phyloP scores from a whole-genome alignment of 2,888 invertebrate species.

The Platycheirus albimanus region DNA sequence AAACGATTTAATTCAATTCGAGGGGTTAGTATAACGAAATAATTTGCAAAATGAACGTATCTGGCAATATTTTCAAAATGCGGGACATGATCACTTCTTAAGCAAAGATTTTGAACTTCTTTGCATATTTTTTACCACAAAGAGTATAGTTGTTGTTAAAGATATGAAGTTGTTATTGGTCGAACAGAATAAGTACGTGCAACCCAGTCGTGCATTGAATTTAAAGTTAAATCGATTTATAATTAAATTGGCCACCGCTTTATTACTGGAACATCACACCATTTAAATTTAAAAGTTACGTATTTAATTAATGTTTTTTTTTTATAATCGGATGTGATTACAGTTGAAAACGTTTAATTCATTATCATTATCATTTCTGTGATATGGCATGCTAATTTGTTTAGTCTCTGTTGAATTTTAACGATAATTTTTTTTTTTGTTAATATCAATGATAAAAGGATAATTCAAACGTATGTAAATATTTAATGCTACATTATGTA shows the following conservation, averaged over 20 bases:
- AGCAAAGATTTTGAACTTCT: too few relatives aligned
- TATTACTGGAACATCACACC: not conserved
- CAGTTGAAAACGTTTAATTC: not conserved
- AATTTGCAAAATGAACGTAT: too few relatives aligned
- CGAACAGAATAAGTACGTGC: too few relatives aligned
- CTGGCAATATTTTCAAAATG: too few relatives aligned
- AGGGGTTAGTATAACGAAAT: too few relatives aligned
- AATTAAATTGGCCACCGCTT: not conserved
- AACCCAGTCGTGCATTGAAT: too few relatives aligned
- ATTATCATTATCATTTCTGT: slow-evolving; percentile 9
- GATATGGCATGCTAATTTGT: slow-evolving; percentile 32
- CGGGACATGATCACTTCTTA: too few relatives aligned
- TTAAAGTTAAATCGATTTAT: too few relatives aligned
- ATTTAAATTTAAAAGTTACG: not conserved
- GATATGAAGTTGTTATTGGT: too few relatives aligned
- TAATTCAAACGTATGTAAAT: not conserved
- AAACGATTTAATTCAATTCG: too few relatives aligned
- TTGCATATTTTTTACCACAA: too few relatives aligned
- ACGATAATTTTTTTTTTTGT: not conserved
- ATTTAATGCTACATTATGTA: slow-evolving; percentile 19
- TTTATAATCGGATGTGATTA: not conserved
- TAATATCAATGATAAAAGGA: not conserved
- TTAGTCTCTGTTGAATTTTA: slow-evolving; percentile 3
- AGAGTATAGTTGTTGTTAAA: too few relatives aligned
- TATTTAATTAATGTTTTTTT: not conserved